Evolutionary conservation across 2,888 invertebrate species (phyloP), one percentile per base, ranked within the genome.

Genomic region (Eupithecia abbreviata): DNA sequence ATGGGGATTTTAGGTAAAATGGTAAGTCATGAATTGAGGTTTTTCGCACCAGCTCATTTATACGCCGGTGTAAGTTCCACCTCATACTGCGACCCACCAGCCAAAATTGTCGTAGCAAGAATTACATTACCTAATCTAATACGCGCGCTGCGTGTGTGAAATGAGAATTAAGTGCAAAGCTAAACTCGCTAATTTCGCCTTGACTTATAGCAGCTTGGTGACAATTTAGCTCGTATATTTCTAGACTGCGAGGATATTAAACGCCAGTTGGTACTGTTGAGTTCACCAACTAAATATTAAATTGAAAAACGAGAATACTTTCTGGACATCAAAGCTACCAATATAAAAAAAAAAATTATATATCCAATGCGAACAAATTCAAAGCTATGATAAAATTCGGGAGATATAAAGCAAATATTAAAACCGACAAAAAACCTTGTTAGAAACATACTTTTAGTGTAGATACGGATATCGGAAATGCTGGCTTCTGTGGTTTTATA

Each of bases 211-310:
- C 83, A 82, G 80, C 78, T 79, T 82, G 85, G 85, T 86, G 88
- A 90, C 89, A 89, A 88, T 90, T 89, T 89, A 87, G 86, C 87
- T 83, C 85, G 86, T 86, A 89, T 89, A 88, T 87, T 88, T 89
- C 89, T 89, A 90, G 86, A 90, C 86, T 87, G 87, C 84, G 82
- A 80, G 82, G 86, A 89, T 92, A 92, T 92, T 92, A 92, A 91
- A 90, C 85, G 86, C 81, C 87, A 69, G 69, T 47, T 47, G 30
- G 69, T 47, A 6, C 45, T 45, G 47, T 47, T n/a, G 2, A 12
- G 13, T 47, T 13, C 3, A 49, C 5, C 69, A 12, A 2, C 42
- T 42, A 15, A 15, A 15, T 66, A 66, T 7, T 5, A 42, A 42
- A 66, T 66, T 13, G n/a, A 42, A 42, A 66, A 42, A 62, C 62